Percentiles rank a stretch among this genome's conserved stretches.
Evolutionary conservation across 2,113 vertebrate genomes (phyloP).

Genomic region (Chinchilla lanigera): DNA sequence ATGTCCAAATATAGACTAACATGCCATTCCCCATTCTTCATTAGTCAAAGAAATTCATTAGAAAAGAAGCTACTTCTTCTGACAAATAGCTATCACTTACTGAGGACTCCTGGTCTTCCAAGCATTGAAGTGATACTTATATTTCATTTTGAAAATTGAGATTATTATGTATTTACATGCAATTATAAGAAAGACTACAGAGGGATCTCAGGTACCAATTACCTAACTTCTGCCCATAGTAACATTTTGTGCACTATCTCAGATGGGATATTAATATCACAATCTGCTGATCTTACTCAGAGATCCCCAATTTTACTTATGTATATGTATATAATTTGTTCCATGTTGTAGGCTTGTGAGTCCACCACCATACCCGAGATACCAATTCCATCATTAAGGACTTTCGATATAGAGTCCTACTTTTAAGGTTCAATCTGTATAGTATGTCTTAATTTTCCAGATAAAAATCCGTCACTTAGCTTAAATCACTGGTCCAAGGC

Average conservation of each 20-base stretch:
- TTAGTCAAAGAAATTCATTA: background rate
- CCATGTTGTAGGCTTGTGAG: background rate
- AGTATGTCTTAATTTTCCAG: background rate
- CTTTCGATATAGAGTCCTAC: background rate
- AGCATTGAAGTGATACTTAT: background rate
- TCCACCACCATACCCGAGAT: background rate
- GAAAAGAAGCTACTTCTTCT: background rate
- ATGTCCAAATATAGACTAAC: background rate
- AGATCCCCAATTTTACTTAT: background rate
- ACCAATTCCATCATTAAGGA: background rate
- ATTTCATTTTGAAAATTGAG: slow-evolving; percentile 9
- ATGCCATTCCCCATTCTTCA: background rate
- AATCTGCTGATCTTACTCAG: background rate
- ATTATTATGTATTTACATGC: background rate
- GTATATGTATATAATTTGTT: background rate
- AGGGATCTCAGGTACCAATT: background rate
- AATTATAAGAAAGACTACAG: background rate
- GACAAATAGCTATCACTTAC: background rate
- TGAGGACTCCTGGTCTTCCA: background rate
- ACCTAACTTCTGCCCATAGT: background rate
- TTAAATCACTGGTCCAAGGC: background rate
- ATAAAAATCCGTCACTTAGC: background rate
- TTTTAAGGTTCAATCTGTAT: background rate
- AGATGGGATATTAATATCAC: background rate
- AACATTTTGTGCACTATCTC: background rate